Evolutionary conservation across 2,113 vertebrate species (phyloP).

Genomic region (Syngnathoides biaculeatus): DNA sequence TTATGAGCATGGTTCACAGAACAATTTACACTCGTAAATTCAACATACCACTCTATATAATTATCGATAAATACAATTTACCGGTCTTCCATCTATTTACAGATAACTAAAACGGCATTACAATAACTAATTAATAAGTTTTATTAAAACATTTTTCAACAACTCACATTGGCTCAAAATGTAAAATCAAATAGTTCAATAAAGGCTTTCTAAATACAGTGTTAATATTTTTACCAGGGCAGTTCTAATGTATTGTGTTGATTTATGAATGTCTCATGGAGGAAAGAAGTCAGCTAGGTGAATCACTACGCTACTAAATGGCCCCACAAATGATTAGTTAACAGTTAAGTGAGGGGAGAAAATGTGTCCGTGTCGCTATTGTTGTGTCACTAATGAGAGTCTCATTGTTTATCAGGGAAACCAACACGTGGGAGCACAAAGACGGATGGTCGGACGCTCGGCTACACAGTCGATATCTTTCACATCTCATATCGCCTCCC

Average conservation of each 20-base stretch:
- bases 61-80: not conserved
- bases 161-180: too few species aligned
- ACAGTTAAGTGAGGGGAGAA: not conserved
- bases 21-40: too few species aligned
- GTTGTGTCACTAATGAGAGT: not conserved
- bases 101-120: not conserved
- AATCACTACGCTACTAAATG: not conserved
- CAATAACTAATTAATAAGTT: too few species aligned
- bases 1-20: too few species aligned
- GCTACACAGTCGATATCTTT: constrained; percentile 8
- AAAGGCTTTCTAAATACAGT: too few species aligned
- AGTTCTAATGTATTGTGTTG: too few species aligned
- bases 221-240: too few species aligned
- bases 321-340: not conserved
- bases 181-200: too few species aligned
- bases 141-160: too few species aligned
- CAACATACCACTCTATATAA: too few species aligned
- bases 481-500: not conserved
- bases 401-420: not conserved
- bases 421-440: not conserved
- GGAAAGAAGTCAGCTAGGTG: not conserved
- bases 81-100: not conserved
- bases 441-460: not conserved
- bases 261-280: not conserved
- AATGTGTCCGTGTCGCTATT: not conserved